These are phyloP conservation scores for Ctenomys sociabilis DNA, from an alignment of 2,113 vertebrate genomes.

Conservation along the genomic window DNA sequence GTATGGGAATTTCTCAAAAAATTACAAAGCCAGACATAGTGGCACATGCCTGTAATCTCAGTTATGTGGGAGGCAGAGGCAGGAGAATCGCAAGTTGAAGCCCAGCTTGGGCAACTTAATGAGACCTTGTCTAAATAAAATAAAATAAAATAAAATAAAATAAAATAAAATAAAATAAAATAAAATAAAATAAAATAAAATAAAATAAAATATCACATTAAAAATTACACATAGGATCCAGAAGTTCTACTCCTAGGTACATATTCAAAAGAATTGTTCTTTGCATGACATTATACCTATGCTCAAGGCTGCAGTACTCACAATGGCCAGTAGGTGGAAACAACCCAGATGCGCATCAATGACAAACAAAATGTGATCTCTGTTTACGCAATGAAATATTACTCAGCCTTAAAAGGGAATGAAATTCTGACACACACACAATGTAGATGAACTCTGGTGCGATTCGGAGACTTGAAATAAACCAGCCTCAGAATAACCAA, in stretches of 20 bases:
- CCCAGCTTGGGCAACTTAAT: neutral
- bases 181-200: neutral
- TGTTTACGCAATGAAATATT: neutral
- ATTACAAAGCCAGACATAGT: neutral
- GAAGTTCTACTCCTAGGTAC: neutral
- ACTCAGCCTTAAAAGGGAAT: neutral
- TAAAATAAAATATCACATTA: neutral
- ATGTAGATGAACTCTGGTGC: neutral
- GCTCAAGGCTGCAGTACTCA: neutral
- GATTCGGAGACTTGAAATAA: neutral
- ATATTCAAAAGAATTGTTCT: neutral
- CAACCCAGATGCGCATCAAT: neutral
- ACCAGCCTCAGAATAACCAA: neutral
- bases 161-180: neutral
- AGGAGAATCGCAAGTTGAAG: neutral
- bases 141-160: neutral
- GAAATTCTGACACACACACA: neutral
- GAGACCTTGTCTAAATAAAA: neutral
- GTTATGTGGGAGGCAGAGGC: neutral
- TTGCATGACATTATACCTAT: neutral
- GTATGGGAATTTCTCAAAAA: neutral
- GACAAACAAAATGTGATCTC: neutral
- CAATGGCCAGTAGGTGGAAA: neutral
- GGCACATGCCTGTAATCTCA: neutral
- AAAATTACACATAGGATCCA: neutral